These are phyloP conservation scores for Odobenus rosmarus DNA, from an alignment of 2,113 vertebrate species.

Conservation along the genomic window DNA sequence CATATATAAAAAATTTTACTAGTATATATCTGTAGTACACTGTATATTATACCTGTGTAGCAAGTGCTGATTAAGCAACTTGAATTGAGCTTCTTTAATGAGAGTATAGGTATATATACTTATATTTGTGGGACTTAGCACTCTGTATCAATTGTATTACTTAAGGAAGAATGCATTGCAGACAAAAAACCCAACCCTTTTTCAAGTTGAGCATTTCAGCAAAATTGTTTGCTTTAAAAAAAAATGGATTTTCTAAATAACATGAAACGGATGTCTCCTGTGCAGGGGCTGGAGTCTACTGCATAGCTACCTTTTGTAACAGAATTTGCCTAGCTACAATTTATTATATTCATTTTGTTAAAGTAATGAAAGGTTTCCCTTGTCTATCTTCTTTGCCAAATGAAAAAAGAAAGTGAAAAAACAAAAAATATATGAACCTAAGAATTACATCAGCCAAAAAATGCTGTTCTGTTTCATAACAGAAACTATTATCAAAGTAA, in stretches of 20 bases:
- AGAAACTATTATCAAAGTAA: conserved; percentile 39
- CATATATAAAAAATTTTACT: neutral
- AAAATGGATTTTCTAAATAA: neutral
- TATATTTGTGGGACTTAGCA: neutral
- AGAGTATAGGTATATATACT: neutral
- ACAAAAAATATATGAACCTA: neutral
- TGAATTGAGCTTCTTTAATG: conserved; percentile 9
- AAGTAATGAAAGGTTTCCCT: neutral
- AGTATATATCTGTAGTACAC: neutral
- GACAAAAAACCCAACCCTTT: neutral
- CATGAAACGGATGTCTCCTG: neutral
- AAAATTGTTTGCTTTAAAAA: neutral
- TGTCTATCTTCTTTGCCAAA: neutral
- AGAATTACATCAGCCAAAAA: neutral
- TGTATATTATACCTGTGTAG: neutral
- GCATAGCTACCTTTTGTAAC: neutral
- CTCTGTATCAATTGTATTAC: neutral
- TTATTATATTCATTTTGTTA: conserved; percentile 30
- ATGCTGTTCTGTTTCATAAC: conserved; percentile 14
- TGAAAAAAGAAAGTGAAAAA: conserved; percentile 26
- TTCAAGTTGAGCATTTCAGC: neutral
- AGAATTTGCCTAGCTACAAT: neutral
- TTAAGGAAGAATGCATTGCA: conserved; percentile 43
- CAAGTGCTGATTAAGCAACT: neutral
- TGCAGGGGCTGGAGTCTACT: neutral